Base-by-base conservation (phyloP, 2,888 invertebrate species). In the Brachycybe producta region DNA sequence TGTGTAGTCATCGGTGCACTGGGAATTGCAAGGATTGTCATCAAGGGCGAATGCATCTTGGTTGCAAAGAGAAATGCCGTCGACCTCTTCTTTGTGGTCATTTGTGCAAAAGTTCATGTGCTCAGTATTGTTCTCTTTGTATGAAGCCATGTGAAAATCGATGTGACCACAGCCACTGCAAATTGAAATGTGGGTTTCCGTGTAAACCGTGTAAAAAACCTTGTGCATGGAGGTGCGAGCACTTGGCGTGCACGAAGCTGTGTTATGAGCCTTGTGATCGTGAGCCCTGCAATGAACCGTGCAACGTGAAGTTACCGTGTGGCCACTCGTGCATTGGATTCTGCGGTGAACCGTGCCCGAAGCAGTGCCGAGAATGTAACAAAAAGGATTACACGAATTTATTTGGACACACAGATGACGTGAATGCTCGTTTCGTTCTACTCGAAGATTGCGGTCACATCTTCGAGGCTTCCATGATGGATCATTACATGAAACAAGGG, bases 321-420 rank as follows among this genome's bases (percentile, higher is more conserved):
- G 58, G 60, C 1, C 68, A 70, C 53, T 48, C 39, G 1, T 66
- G 71, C 54, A 57, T 65, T 41, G 69, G 69, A 1, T 42, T 67
- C 7, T 70, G 70, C 56, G 69, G 68, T 2, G 69, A 70, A 53
- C 51, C 55, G 5, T 70, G 70, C 54, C 67, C 66, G 1, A 48
- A 27, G 1, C 46, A 61, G 62, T 53, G 53, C 35, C n/a, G 50
- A 21, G 30, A 41, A 19, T 53, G 53, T 26, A 24, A 53, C 17
- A 30, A 35, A 23, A n/a, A 36, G 32, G 45, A 50, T 8, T 24
- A 21, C 8, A 71, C 71, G 7, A 58, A 70, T 11, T 64, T 73
- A 30, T 68, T 73, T 57, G 70, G 73, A 40, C 60, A 54, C 38
- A 73, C 74, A 61, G 72, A 73, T 65, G 75, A 75, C 5, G 70